These are phyloP conservation scores for Austrofundulus limnaeus DNA, from an alignment of 2,113 vertebrate genomes.

Conservation along the genomic window DNA sequence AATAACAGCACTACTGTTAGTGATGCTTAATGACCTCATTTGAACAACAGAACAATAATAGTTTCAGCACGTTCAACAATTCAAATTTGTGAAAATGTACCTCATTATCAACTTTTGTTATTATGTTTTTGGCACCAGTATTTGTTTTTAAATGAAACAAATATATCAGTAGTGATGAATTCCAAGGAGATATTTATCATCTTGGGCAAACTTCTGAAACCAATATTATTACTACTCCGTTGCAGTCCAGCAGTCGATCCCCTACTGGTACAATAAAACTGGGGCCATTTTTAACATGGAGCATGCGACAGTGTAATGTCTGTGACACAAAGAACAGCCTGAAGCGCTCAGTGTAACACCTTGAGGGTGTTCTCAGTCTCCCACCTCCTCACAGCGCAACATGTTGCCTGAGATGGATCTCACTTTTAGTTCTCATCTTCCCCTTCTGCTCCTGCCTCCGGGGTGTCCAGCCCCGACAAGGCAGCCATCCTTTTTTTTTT, in stretches of 20 bases:
- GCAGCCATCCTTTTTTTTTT: constrained; percentile 19
- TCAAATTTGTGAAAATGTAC: neutral
- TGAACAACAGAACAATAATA: neutral
- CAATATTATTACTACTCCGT: constrained; percentile 12
- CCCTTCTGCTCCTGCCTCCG: constrained; percentile 37
- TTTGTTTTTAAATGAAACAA: neutral
- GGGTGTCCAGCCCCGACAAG: constrained; percentile 40
- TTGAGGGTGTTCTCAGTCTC: constrained; percentile 56
- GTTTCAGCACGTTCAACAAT: neutral
- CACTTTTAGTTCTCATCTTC: constrained; percentile 40
- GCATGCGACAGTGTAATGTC: constrained; percentile 33
- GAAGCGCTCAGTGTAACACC: constrained; percentile 53
- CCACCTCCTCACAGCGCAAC: constrained; percentile 30
- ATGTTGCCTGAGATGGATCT: constrained; percentile 44
- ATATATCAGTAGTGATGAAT: neutral
- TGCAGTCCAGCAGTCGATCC: constrained; percentile 6
- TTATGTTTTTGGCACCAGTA: neutral
- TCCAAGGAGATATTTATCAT: neutral
- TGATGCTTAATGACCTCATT: neutral
- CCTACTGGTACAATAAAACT: constrained; percentile 25
- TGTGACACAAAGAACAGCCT: constrained; percentile 49
- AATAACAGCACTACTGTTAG: too few species aligned
- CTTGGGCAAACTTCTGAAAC: constrained; percentile 4
- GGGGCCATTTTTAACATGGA: constrained; percentile 48
- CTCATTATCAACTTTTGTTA: neutral